Conservation (phyloP, 1,140 invertebrate genomes). For the Rhyacophila brunnea region DNA sequence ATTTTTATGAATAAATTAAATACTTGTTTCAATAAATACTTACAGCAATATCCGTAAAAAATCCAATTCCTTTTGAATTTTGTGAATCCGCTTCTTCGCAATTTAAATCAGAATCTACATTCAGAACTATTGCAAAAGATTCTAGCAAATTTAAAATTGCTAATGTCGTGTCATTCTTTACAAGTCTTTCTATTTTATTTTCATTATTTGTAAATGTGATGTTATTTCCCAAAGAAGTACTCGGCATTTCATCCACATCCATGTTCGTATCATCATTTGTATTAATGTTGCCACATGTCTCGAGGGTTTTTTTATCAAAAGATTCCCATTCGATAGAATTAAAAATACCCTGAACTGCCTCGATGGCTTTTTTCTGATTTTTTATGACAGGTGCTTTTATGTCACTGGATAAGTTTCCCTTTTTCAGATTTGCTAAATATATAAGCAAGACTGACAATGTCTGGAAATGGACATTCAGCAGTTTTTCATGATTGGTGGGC, state of each 20-base stretch:
- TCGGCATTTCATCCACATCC: slow-evolving; percentile 1
- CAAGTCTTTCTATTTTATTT: too few species aligned
- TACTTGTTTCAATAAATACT: slow-evolving; percentile 13
- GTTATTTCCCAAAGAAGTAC: too few species aligned
- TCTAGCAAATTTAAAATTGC: slow-evolving; percentile 8
- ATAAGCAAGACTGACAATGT: slow-evolving; percentile 9
- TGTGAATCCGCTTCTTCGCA: background rate
- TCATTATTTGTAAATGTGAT: too few species aligned
- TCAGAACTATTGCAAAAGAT: background rate
- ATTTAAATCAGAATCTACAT: slow-evolving; percentile 1
- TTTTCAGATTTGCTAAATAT: slow-evolving; percentile 17
- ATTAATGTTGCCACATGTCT: background rate
- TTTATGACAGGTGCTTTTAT: slow-evolving; percentile 12
- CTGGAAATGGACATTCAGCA: slow-evolving; percentile 17
- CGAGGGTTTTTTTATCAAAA: background rate
- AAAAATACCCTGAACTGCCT: slow-evolving; percentile 5
- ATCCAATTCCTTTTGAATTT: slow-evolving; percentile 15
- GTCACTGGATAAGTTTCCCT: slow-evolving; percentile 9
- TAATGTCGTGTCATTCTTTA: background rate
- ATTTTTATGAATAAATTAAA: too few species aligned
- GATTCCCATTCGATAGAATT: slow-evolving; percentile 13
- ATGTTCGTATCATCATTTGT: slow-evolving; percentile 9
- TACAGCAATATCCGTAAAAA: slow-evolving; percentile 15
- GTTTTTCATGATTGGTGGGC: background rate
- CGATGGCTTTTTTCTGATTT: background rate